Conservation (phyloP, 64 coral and sea anemone genomes). For the Montipora efflorescens region DNA sequence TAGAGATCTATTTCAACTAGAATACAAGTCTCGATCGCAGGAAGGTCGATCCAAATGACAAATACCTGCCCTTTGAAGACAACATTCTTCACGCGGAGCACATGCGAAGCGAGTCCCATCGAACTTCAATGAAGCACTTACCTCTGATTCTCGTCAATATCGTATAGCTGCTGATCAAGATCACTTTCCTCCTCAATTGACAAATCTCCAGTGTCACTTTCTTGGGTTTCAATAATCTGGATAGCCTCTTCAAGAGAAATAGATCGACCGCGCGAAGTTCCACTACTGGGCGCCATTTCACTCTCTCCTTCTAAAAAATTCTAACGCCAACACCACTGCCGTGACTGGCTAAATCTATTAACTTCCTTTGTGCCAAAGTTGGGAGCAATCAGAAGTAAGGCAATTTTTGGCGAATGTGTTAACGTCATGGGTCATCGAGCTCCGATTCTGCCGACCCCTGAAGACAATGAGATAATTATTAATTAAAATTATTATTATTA, state of each 20-base stretch:
- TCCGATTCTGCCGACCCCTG: too few species aligned
- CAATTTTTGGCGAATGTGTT: background rate
- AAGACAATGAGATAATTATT: too few species aligned
- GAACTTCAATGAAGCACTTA: slow-evolving; percentile 5
- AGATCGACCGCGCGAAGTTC: background rate
- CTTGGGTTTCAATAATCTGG: background rate
- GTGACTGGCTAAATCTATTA: slow-evolving; percentile 1
- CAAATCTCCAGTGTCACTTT: background rate
- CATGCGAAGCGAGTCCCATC: slow-evolving; percentile 9
- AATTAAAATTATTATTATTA: too few species aligned
- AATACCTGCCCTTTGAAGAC: slow-evolving; percentile 10
- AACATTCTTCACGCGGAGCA: background rate
- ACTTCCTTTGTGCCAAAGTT: background rate
- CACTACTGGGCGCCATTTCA: background rate
- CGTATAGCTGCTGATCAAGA: background rate
- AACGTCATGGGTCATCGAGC: background rate
- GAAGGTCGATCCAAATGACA: background rate
- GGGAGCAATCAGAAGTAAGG: background rate
- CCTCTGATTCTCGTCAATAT: background rate
- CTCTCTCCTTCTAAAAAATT: background rate
- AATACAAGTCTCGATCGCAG: background rate
- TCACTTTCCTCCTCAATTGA: background rate
- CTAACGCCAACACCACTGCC: background rate
- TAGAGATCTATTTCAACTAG: slow-evolving; percentile 11
- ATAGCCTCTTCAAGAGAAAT: background rate